phyloP scores from a whole-genome alignment of 2,888 invertebrate genomes.

The Galerucella calmariensis region DNA sequence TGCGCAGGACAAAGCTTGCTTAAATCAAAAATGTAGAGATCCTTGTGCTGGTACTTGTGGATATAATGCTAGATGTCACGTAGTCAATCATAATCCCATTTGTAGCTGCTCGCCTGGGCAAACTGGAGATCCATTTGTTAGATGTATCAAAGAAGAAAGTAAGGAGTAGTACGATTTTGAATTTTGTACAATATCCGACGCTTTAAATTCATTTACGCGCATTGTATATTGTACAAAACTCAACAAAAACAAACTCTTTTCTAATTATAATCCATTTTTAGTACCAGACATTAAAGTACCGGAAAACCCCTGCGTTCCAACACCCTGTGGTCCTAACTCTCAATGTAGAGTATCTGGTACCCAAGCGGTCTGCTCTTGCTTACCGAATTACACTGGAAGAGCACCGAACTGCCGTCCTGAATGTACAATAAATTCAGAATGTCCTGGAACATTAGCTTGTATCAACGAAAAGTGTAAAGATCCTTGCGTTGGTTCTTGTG shows the following conservation, averaged over 20 bases:
- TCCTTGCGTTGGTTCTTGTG: constrained; percentile 89
- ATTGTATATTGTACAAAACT: neutral
- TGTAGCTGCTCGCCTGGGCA: constrained; percentile 83
- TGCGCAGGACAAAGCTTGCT: constrained; percentile 81
- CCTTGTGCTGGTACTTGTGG: constrained; percentile 89
- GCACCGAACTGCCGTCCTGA: constrained; percentile 89
- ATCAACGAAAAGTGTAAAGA: constrained; percentile 83
- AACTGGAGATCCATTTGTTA: constrained; percentile 84
- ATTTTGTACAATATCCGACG: neutral
- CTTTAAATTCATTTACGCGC: neutral
- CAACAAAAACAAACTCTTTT: neutral
- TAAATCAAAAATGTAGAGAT: constrained; percentile 82
- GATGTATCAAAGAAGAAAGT: constrained; percentile 73
- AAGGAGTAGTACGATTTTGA: constrained; percentile 31
- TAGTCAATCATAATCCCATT: constrained; percentile 86
- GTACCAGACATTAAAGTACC: constrained; percentile 67
- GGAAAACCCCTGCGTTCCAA: constrained; percentile 81
- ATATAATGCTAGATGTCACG: constrained; percentile 81
- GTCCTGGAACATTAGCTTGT: constrained; percentile 85
- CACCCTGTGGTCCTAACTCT: constrained; percentile 87
- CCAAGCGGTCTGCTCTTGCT: constrained; percentile 83
- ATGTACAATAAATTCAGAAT: constrained; percentile 87
- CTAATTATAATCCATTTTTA: constrained; percentile 48
- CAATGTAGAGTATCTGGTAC: constrained; percentile 82
- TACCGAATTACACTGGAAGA: constrained; percentile 81